A percentile compares a stretch with the other conserved stretches of the same genome.
Conservation (phyloP, 2,888 invertebrate species). For the Globia sparganii region DNA sequence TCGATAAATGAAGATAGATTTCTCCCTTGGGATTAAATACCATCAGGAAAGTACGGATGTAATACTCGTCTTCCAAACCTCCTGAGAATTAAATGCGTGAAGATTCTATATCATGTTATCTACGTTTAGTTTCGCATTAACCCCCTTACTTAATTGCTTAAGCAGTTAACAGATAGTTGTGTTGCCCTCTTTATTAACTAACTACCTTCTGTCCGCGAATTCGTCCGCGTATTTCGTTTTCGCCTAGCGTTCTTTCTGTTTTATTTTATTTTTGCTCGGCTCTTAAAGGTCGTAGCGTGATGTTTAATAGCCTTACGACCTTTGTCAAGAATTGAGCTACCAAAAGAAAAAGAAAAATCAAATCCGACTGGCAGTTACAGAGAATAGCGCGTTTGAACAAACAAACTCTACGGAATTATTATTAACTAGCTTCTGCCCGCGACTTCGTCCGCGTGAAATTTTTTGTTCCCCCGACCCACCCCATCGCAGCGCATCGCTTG, state of each 20-base stretch:
- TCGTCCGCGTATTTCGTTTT: background rate
- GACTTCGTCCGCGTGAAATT: too few relatives aligned
- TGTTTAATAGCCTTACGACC: background rate
- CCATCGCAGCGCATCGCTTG: too few relatives aligned
- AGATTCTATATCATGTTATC: constrained; percentile 20
- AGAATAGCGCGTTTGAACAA: too few relatives aligned
- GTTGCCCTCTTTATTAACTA: constrained; percentile 43
- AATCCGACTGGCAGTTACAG: background rate
- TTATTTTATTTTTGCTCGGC: background rate
- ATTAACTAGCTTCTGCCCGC: too few relatives aligned
- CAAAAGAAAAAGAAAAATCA: background rate
- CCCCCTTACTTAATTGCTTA: constrained; percentile 63
- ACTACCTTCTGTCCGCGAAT: background rate
- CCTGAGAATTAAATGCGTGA: constrained; percentile 7
- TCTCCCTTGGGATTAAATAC: constrained; percentile 35
- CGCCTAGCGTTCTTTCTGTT: background rate
- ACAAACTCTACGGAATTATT: too few relatives aligned
- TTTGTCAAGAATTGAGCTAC: background rate
- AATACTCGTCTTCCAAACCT: constrained; percentile 12
- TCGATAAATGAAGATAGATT: constrained; percentile 55
- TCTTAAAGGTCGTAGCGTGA: background rate
- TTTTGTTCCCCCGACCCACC: too few relatives aligned
- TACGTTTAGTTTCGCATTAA: constrained; percentile 50
- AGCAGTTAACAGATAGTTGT: constrained; percentile 55
- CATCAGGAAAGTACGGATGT: constrained; percentile 22